A percentile compares a stretch with the other conserved stretches of the same genome.
Evolutionary conservation across 1,140 invertebrate genomes (phyloP).

Genomic region (Brachionus manjavacas): DNA sequence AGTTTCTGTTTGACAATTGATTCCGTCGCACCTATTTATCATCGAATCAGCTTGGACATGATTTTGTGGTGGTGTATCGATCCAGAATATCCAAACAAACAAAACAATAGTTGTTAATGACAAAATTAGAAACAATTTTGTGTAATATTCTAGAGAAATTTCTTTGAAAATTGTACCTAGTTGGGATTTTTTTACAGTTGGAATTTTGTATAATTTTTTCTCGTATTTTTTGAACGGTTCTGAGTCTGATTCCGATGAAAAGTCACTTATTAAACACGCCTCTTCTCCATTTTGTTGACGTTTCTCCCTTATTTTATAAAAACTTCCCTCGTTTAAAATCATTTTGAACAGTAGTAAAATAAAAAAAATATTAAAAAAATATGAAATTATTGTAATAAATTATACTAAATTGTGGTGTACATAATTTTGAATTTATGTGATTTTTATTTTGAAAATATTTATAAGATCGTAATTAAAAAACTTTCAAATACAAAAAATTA

Average conservation of each 20-base stretch:
- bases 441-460: neutral
- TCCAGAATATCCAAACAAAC: neutral
- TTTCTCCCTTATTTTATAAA: neutral
- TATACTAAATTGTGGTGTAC: neutral
- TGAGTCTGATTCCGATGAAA: neutral
- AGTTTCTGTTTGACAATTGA: neutral
- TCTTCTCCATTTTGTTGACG: neutral
- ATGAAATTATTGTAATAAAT: neutral
- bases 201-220: neutral
- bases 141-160: neutral
- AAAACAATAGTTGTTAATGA: neutral
- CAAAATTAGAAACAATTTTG: neutral
- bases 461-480: too few species aligned
- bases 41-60: neutral
- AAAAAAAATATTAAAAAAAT: neutral
- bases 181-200: neutral
- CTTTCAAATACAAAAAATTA: too few species aligned
- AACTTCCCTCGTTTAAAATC: constrained; percentile 1
- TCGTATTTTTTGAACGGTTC: neutral
- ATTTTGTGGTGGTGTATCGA: neutral
- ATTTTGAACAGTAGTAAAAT: neutral
- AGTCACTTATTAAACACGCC: neutral
- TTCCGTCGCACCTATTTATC: neutral
- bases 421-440: neutral
- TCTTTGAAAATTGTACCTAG: neutral